A percentile compares a stretch with the other conserved stretches of the same genome.
phyloP scores from a whole-genome alignment of 1,140 invertebrate species.

The Dendroctonus ponderosae region DNA sequence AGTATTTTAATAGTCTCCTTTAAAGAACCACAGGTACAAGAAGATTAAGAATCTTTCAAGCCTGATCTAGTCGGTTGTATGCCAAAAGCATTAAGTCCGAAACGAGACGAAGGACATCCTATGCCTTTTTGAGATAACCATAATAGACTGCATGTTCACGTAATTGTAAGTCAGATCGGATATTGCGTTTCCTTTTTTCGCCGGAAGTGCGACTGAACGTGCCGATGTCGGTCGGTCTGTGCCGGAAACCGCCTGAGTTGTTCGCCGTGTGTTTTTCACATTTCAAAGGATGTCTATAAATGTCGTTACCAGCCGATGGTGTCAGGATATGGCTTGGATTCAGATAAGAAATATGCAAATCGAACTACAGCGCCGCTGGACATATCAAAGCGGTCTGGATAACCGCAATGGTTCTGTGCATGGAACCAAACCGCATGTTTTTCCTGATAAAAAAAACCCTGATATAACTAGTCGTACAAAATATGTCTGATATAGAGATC shows the following conservation, averaged over 20 bases:
- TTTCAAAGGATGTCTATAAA: slow-evolving; percentile 26
- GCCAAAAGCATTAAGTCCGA: too few species aligned
- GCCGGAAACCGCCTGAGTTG: slow-evolving; percentile 19
- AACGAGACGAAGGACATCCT: slow-evolving; percentile 8
- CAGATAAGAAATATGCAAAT: slow-evolving; percentile 2
- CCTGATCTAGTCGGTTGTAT: too few species aligned
- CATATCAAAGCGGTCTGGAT: not conserved
- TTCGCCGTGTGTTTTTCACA: slow-evolving; percentile 21
- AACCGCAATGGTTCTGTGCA: not conserved
- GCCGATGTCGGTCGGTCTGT: slow-evolving; percentile 19
- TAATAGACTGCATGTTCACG: not conserved
- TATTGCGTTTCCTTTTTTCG: slow-evolving; percentile 23
- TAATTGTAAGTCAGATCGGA: slow-evolving; percentile 24
- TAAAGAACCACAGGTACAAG: too few species aligned
- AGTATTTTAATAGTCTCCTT: too few species aligned
- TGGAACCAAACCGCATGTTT: too few species aligned
- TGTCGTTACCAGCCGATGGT: not conserved
- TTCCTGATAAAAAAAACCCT: too few species aligned
- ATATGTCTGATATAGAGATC: too few species aligned
- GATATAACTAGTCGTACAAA: too few species aligned
- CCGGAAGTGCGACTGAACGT: slow-evolving; percentile 24
- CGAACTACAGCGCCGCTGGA: not conserved
- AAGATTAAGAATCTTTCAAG: too few species aligned
- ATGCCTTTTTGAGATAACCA: slow-evolving; percentile 14
- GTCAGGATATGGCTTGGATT: slow-evolving; percentile 2